Evolutionary conservation across 2,888 invertebrate genomes (phyloP).

Genomic region (Chydorus sphaericus): DNA sequence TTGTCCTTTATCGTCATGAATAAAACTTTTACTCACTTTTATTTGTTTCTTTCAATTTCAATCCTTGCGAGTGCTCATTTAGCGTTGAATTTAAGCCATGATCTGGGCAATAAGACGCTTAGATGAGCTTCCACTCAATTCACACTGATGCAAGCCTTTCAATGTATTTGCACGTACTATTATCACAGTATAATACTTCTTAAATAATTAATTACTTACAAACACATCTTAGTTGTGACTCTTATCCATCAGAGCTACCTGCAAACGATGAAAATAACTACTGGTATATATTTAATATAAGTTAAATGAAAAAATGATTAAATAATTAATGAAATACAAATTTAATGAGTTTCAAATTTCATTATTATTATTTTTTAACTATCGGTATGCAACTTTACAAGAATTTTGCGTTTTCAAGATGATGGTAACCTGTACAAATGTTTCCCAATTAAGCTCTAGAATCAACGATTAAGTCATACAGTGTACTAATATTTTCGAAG

Average conservation of each 20-base stretch:
- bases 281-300: too few species aligned
- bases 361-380: background rate
- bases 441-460: conserved; percentile 30
- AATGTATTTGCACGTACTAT: background rate
- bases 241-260: background rate
- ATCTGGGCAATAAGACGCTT: background rate
- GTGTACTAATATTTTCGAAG: too few species aligned
- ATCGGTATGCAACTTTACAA: conserved; percentile 49
- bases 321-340: too few species aligned
- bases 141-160: background rate
- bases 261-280: background rate
- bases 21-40: too few species aligned
- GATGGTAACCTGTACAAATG: conserved; percentile 37
- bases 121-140: background rate
- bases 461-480: too few species aligned
- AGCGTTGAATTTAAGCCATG: background rate
- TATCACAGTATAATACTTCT: too few species aligned
- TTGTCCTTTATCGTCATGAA: too few species aligned
- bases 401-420: conserved; percentile 39
- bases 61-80: too few species aligned
- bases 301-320: too few species aligned
- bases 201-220: background rate
- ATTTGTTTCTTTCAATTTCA: too few species aligned
- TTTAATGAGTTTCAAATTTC: background rate
- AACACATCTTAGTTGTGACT: background rate